Conservation (phyloP, 2,113 vertebrate genomes). For the Puma concolor region DNA sequence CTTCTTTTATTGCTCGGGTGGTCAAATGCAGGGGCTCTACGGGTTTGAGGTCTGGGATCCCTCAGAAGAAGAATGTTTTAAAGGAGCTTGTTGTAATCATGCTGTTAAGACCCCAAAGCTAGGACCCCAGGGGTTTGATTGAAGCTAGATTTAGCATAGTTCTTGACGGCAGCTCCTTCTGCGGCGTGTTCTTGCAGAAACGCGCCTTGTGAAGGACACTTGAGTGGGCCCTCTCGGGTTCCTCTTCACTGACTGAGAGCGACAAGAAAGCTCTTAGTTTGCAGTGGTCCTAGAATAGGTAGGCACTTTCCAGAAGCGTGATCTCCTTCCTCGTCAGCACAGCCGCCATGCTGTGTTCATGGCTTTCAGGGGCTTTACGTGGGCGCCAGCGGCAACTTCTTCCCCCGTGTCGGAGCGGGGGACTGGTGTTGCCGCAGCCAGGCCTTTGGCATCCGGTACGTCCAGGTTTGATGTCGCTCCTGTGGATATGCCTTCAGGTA, state of each 20-base stretch:
- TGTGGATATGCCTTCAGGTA: background rate
- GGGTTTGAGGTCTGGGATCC: background rate
- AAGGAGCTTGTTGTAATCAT: background rate
- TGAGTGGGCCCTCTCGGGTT: background rate
- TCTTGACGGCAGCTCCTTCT: background rate
- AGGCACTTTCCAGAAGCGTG: background rate
- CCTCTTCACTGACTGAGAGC: background rate
- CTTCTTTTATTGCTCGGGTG: background rate
- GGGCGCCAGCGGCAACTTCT: no score
- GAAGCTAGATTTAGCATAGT: background rate
- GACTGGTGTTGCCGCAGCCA: rapidly evolving
- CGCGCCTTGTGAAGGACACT: background rate
- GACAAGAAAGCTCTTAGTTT: background rate
- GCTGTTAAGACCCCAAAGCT: background rate
- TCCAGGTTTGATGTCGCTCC: background rate
- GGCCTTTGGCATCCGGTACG: background rate
- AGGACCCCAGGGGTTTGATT: background rate
- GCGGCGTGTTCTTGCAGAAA: background rate
- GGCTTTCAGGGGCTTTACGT: background rate
- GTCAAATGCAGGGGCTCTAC: background rate
- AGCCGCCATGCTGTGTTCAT: background rate
- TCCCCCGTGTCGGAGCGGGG: rapidly evolving
- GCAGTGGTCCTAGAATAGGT: background rate
- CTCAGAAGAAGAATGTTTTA: background rate
- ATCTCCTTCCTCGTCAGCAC: background rate